Evolutionary conservation across 2,797 vertebrate genomes (phyloP), one percentile per base, ranked within the genome.

Genomic region (Protonibea diacanthus): DNA sequence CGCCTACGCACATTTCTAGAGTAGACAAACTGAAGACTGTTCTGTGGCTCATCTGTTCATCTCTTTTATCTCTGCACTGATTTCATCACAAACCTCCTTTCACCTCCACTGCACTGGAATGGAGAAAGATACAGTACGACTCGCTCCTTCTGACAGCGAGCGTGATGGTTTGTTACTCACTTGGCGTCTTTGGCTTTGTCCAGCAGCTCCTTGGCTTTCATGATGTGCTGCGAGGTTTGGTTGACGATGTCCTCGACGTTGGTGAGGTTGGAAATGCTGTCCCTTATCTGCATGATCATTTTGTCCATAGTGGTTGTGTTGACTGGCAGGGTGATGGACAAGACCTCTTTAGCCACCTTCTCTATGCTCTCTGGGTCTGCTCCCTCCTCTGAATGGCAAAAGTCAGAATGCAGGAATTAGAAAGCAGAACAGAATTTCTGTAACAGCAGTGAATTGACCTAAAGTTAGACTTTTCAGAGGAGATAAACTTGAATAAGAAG

Each of bases 321-420:
- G 79, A 95, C 84, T 0, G 96, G 96, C 64, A 97, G 86, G 3
- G 90, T 90, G 86, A 98, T 96, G 0, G 92, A 89, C 92, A 99
- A 75, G 27, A 96, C 96, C 75, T 95, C 91, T 80, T 59, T 87
- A 5, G 96, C 96, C 82, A 97, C 94, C 63, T 96, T 94, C 82
- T 97, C 96, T 2, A 98, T 96, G 92, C 96, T 97, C 80, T 94
- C 93, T 0, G 96, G 96, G 80, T 97, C 96, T 0, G 96, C 96
- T 62, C 96, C 97, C 76, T 98, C 96, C 93, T 96, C 97, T 98
- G 88, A 38, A 67, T n/a, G 69, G 15, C 17, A 78, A 10, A 49
- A 20, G 33, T 38, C 6, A 33, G 51, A 63, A 74, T 38, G 3
- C 29, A 69, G 13, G 40, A 2, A 15, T 38, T 7, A 14, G 25